Percentiles rank a stretch among this genome's conserved stretches.
These are phyloP conservation scores for Coboldia fuscipes DNA, from an alignment of 1,140 invertebrate genomes.

Conservation along the genomic window DNA sequence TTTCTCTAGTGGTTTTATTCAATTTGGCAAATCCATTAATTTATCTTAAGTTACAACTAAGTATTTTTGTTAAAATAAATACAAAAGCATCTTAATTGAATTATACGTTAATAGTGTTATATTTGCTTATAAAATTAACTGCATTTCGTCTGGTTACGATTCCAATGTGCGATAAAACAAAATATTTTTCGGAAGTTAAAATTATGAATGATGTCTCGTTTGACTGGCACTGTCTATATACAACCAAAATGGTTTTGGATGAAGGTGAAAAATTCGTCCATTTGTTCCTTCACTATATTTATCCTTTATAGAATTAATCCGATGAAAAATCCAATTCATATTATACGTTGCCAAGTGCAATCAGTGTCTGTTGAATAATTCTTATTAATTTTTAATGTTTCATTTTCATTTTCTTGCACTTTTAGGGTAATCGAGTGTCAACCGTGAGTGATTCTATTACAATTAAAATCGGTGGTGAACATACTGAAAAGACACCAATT, in stretches of 20 bases:
- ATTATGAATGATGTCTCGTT: constrained; percentile 1
- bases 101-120: too few relatives aligned
- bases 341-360: too few relatives aligned
- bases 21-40: too few relatives aligned
- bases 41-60: too few relatives aligned
- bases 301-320: too few relatives aligned
- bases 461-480: constrained; percentile 28
- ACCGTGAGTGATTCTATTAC: constrained; percentile 26
- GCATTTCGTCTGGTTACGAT: neutral
- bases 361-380: too few relatives aligned
- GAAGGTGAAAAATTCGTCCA: neutral
- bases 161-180: neutral
- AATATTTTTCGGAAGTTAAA: neutral
- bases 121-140: too few relatives aligned
- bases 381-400: neutral
- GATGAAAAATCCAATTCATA: too few relatives aligned
- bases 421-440: constrained; percentile 33
- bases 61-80: too few relatives aligned
- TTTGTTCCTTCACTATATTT: too few relatives aligned
- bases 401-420: constrained; percentile 7
- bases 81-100: too few relatives aligned
- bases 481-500: constrained; percentile 14
- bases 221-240: constrained; percentile 1
- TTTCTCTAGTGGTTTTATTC: too few relatives aligned
- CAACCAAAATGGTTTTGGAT: constrained; percentile 2